These are phyloP conservation scores for Oreohelix idahoensis DNA, from an alignment of 1,140 invertebrate genomes.

Conservation along the genomic window DNA sequence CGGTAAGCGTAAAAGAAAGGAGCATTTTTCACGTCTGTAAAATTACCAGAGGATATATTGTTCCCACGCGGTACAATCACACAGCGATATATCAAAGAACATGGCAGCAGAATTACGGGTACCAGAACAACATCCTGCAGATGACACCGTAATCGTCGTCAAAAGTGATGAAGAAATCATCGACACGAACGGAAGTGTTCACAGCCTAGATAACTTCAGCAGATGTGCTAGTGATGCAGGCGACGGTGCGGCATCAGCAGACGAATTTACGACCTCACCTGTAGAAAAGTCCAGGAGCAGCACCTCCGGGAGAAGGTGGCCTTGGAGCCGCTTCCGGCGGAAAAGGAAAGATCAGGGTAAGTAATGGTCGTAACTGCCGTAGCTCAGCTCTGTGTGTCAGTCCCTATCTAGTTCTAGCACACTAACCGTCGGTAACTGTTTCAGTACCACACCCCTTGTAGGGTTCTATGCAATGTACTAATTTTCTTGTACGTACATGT, in stretches of 20 bases:
- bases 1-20: too few relatives aligned
- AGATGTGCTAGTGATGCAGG: neutral
- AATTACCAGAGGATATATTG: too few relatives aligned
- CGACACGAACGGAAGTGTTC: neutral
- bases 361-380: neutral
- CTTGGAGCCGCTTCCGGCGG: constrained; percentile 20
- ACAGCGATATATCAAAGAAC: neutral
- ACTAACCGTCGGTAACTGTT: too few relatives aligned
- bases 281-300: neutral
- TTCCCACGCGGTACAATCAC: neutral
- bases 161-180: neutral
- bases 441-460: too few relatives aligned
- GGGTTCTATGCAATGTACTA: too few relatives aligned
- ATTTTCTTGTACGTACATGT: too few relatives aligned
- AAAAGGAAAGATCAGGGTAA: constrained; percentile 21
- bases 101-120: constrained; percentile 2
- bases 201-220: neutral
- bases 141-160: neutral
- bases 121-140: neutral
- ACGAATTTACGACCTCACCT: neutral
- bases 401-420: too few relatives aligned
- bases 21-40: too few relatives aligned
- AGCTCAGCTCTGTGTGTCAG: too few relatives aligned
- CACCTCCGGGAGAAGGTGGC: neutral
- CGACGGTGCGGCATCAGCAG: neutral